phyloP scores from a whole-genome alignment of 2,113 vertebrate genomes.

The Pachycephala philippinensis region DNA sequence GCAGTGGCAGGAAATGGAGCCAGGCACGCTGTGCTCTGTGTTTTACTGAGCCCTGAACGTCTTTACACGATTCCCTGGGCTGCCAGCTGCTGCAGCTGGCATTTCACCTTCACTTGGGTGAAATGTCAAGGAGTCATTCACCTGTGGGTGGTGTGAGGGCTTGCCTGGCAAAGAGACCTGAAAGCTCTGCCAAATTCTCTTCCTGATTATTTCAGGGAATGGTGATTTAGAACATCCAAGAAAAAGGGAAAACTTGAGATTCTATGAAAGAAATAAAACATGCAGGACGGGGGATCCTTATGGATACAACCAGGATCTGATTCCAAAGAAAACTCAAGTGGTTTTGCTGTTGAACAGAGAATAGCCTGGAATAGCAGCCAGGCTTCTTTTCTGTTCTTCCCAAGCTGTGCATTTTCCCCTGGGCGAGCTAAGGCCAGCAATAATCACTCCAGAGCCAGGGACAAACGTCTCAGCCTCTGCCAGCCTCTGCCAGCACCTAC shows the following conservation, averaged over 20 bases:
- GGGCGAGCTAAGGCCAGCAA: rapidly evolving
- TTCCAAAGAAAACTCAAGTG: not conserved
- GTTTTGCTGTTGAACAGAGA: not conserved
- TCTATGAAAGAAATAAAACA: not conserved
- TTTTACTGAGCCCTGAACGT: not conserved
- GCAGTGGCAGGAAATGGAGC: not conserved
- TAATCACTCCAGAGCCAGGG: not conserved
- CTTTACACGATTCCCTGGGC: not conserved
- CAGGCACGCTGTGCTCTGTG: rapidly evolving
- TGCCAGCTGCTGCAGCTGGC: not conserved
- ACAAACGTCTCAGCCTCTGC: not conserved
- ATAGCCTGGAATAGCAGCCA: not conserved
- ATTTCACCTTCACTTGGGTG: not conserved
- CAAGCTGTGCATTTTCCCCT: not conserved
- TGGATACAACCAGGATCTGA: not conserved
- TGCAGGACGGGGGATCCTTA: not conserved
- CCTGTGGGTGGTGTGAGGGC: not conserved
- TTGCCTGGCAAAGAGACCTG: not conserved
- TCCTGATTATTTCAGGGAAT: not conserved
- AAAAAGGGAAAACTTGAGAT: not conserved
- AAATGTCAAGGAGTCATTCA: not conserved
- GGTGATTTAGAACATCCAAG: not conserved
- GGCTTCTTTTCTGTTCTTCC: no score
- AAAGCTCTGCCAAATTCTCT: not conserved
- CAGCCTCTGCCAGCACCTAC: not conserved